Evolutionary conservation across 2,888 invertebrate species (phyloP), one percentile per base, ranked within the genome.

Genomic region (Sphecodes monilicornis): DNA sequence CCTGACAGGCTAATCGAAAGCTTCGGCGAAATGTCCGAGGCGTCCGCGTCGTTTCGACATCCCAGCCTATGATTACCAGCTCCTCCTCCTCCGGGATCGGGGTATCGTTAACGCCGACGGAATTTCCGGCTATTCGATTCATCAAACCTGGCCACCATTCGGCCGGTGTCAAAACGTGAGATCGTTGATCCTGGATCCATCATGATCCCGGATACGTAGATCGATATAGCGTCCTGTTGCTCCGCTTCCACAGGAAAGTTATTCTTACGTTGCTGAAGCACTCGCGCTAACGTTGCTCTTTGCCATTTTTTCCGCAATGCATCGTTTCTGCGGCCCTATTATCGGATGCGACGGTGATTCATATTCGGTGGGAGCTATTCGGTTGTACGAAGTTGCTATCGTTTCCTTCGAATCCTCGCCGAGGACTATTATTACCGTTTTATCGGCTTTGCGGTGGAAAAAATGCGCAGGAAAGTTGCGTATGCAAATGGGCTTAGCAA

Each of bases 311-410:
- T n/a, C 76, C 69, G 54, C 26, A 39, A 43, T 36, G 43, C 39
- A 72, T 76, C 76, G 78, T 54, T 66, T 60, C 29, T 16, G 54
- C 43, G 71, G 74, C 78, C 76, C 74, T 86, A 86, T 88, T 87
- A 88, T 89, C 87, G 82, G 83, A 84, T 83, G 68, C 79, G 46
- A 43, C 76, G 88, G 84, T 87, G 83, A 89, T 89, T 79, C 76
- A 70, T 57, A 79, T 73, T 78, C 81, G 84, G 84, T 69, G 54
- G 77, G 79, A 75, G 79, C 75, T 75, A 41, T 80, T 73, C 29
- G 78, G 76, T 54, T 82, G 85, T 78, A 84, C 86, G 77, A 86
- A 76, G 29, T 32, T 60, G 16, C 16, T 13, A 5, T 18, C 18
- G 60, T 60, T 60, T 60, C 26, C 60, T 16, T 60, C 60, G 18